Base-by-base conservation (phyloP, 2,888 invertebrate genomes). In the Agonopterix heracliana region DNA sequence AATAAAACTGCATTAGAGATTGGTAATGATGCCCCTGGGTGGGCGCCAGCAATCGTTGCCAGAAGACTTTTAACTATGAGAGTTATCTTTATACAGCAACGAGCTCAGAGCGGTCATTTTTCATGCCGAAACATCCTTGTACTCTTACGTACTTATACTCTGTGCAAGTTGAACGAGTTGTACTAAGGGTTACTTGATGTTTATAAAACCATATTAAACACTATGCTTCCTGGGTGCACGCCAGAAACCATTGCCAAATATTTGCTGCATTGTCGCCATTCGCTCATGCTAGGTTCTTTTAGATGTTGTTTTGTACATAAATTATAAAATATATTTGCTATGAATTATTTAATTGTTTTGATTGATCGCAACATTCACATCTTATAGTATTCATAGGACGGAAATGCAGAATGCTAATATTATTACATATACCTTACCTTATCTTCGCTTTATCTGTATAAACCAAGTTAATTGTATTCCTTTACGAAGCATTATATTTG, bases 221-320 rank as follows among this genome's bases (percentile, higher is more conserved):
- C 26, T 26, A 26, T 26, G 68, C 60, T 63, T 60, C 74, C 78
- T 81, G 80, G 78, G 73, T 61, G 67, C 53, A 57, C 59, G 81
- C 81, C 81, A 82, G 69, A 71, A 71, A 65, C 66, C 71, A 74
- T 71, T 80, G 80, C 81, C 80, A 83, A 83, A 78, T 74, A 78
- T 77, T 73, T 70, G 68, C 68, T 64, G 65, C 63, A 60, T 68
- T 71, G 71, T 76, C 66, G 66, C 73, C 62, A 68, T 72, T 71
- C 62, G 61, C 71, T 68, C 70, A 70, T 60, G 60, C 63, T 65
- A 63, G 38, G 26, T 26, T 26, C 26, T 26, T 26, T 26, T 26
- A 26, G 26, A 26, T 26, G 26, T 26, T 26, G 26, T 26, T 26
- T 26, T 26, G 26, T 26, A 26, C 5, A 26, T 26, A 26, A 26